phyloP scores from a whole-genome alignment of 2,797 vertebrate genomes.

The Sebastes taczanowskii region DNA sequence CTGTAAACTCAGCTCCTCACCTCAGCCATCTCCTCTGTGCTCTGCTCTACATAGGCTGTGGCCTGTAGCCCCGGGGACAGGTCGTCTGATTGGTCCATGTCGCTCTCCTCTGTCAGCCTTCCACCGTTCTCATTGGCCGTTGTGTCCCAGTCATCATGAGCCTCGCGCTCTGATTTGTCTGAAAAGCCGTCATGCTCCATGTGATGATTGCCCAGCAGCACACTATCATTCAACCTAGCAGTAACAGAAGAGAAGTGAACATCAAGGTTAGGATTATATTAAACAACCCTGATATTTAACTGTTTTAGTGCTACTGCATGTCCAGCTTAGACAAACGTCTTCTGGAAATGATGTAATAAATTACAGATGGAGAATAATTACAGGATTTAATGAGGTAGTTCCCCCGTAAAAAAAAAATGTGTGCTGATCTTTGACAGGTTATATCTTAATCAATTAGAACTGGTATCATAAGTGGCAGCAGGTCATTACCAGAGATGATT shows the following conservation, averaged over 20 bases:
- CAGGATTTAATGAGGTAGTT: not conserved
- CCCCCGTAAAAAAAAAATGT: not conserved
- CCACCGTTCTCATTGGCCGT: conserved; percentile 86
- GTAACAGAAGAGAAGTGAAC: conserved; percentile 27
- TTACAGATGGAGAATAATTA: not conserved
- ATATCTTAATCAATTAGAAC: not conserved
- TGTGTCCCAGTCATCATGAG: conserved; percentile 88
- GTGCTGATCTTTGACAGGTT: not conserved
- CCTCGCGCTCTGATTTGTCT: conserved; percentile 93
- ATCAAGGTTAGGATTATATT: conserved; percentile 3
- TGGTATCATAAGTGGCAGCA: not conserved
- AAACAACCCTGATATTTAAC: not conserved
- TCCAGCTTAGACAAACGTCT: not conserved
- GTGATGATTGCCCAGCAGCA: conserved; percentile 84
- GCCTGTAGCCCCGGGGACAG: conserved; percentile 79
- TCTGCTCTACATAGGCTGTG: conserved; percentile 91
- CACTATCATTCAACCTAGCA: conserved; percentile 86
- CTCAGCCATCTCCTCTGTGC: conserved; percentile 93
- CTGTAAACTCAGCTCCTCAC: conserved; percentile 69
- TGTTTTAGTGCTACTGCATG: not conserved
- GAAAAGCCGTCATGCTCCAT: conserved; percentile 93
- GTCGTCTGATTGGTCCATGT: conserved; percentile 91
- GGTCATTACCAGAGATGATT: not conserved
- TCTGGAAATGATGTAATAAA: not conserved
- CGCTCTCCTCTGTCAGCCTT: conserved; percentile 89